Percentiles rank a stretch among this genome's conserved stretches.
Evolutionary conservation across 2,113 vertebrate species (phyloP).

Genomic region (Ctenomys sociabilis): DNA sequence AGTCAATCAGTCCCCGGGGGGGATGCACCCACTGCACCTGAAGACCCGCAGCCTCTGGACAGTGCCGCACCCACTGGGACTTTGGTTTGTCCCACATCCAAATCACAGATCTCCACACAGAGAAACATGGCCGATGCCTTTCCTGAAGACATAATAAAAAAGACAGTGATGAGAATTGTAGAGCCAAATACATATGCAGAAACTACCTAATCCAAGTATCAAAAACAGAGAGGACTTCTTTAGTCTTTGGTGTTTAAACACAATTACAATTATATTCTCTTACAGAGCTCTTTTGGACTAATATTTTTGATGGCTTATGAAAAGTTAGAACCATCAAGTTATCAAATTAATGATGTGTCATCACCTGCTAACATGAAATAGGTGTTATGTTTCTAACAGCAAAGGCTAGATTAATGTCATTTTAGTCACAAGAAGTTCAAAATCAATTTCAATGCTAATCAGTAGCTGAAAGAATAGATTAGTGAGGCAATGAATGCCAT

Average conservation of each 20-base stretch:
- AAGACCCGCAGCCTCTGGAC: neutral
- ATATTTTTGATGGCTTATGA: constrained; percentile 62
- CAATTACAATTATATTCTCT: constrained; percentile 46
- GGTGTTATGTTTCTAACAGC: constrained; percentile 83
- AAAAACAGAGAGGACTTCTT: neutral
- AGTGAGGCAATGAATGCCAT: constrained; percentile 80
- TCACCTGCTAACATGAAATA: constrained; percentile 82
- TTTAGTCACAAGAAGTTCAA: constrained; percentile 83
- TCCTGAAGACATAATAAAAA: neutral
- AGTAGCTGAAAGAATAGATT: constrained; percentile 85
- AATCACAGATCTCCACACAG: neutral
- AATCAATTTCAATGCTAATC: constrained; percentile 88
- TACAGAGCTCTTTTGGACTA: constrained; percentile 63
- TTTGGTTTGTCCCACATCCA: too few relatives aligned
- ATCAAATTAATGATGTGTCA: constrained; percentile 83
- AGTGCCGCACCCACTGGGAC: neutral
- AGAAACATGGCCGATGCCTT: neutral
- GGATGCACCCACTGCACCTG: too few relatives aligned
- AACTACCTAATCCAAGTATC: neutral
- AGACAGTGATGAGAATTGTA: neutral
- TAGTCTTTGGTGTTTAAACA: neutral
- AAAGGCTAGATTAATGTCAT: constrained; percentile 85
- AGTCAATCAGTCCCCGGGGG: neutral
- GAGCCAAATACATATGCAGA: neutral
- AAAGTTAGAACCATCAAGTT: constrained; percentile 78